Evolutionary conservation across 2,888 invertebrate genomes (phyloP), one percentile per base, ranked within the genome.

Genomic region (Diaperis boleti): DNA sequence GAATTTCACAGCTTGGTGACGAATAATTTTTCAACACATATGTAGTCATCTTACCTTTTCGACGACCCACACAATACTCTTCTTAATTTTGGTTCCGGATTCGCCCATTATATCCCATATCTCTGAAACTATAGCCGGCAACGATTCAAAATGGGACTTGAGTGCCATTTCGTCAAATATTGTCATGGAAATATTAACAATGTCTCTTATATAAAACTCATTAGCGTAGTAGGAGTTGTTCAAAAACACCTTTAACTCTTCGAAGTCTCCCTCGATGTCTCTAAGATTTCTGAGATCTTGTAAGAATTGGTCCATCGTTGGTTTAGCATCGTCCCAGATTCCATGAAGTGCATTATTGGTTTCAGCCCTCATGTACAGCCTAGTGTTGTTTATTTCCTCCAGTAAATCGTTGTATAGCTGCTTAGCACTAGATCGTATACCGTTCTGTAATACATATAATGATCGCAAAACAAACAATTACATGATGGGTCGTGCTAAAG

Each of bases 81-180:
- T 88, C 42, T 91, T 88, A 13, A 94, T 86, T 0, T 92, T 92
- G 68, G 89, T 86, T 5, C 92, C 92, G 0, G 93, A 92, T 54
- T 92, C 92, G 0, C 93, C 94, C 91, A 94, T 91, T 71, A 92
- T 88, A 3, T 91, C 91, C 91, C 92, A 92, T 74, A 94, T 86
- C 78, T 94, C 94, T 44, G 89, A 90, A 0, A 94, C 85, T 15
- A 94, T 91, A 42, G 90, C 91, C 0, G 94, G 94, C 49, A 94
- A 76, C 0, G 90, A 89, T 71, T 92, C 89, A 69, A 94, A 87
- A 76, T 92, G 92, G 63, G 89, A 88, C 60, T 89, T 84, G 42
- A 93, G 85, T 0, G 93, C 89, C 76, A 94, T 83, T 76, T 94
- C 92, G 70, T 94, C 92, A 37, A 92, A 81, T 1, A 92, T 84